Evolutionary conservation across 2,888 invertebrate genomes (phyloP).

Genomic region (Mimas tiliae): DNA sequence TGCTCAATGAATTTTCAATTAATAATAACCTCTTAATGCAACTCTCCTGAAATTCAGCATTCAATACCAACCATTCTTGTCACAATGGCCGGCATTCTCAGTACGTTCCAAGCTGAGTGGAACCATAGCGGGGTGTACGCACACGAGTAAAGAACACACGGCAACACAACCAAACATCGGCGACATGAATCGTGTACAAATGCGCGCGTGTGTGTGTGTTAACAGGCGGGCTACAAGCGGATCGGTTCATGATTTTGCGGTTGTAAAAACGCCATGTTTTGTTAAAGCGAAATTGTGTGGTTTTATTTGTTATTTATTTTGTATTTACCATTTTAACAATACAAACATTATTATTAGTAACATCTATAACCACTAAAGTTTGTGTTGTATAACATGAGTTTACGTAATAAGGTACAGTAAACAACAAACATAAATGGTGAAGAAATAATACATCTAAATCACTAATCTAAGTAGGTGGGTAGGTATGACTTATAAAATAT

Average conservation of each 20-base stretch:
- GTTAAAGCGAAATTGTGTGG: neutral
- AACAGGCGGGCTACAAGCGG: slow-evolving; percentile 27
- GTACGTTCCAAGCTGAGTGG: slow-evolving; percentile 3
- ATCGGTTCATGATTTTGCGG: neutral
- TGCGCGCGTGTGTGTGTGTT: slow-evolving; percentile 37
- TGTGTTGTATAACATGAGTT: too few relatives aligned
- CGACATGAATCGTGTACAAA: slow-evolving; percentile 26
- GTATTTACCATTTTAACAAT: too few relatives aligned
- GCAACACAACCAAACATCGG: slow-evolving; percentile 36
- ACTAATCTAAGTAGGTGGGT: too few relatives aligned
- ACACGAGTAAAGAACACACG: slow-evolving; percentile 34
- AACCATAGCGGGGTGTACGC: slow-evolving; percentile 30
- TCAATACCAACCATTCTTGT: slow-evolving; percentile 44
- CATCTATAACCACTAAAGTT: too few relatives aligned
- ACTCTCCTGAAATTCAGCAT: slow-evolving; percentile 40
- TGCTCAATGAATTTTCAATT: too few relatives aligned
- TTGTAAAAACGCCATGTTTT: neutral
- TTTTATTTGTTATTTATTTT: neutral
- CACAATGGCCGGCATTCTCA: slow-evolving; percentile 39
- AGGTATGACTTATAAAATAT: too few relatives aligned
- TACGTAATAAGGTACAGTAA: too few relatives aligned
- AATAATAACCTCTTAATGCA: neutral
- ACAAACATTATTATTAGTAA: too few relatives aligned
- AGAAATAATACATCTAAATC: too few relatives aligned
- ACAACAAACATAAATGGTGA: too few relatives aligned